Base-by-base conservation (phyloP, 2,888 invertebrate genomes). In the Melanargia galathea region DNA sequence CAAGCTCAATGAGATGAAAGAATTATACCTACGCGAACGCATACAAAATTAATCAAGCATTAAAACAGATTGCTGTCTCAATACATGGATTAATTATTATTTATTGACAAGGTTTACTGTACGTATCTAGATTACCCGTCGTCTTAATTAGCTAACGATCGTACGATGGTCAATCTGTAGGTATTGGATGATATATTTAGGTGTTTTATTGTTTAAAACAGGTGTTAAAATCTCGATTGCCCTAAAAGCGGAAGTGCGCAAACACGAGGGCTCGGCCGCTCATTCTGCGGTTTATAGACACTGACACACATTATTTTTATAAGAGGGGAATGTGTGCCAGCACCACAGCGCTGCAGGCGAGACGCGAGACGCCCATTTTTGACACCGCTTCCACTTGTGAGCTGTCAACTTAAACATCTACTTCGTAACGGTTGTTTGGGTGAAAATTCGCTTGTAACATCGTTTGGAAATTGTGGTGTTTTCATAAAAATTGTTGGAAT, bases 181-280 rank as follows among this genome's bases (percentile, higher is more conserved):
- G n/a, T n/a, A n/a, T n/a, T n/a, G n/a, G n/a, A n/a, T n/a, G n/a
- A n/a, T n/a, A n/a, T n/a, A n/a, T n/a, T n/a, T n/a, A n/a, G n/a
- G n/a, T n/a, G n/a, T n/a, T n/a, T n/a, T n/a, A n/a, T n/a, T n/a
- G n/a, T n/a, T n/a, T n/a, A n/a, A n/a, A 20, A 46, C 60, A 20
- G 40, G 55, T 46, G 57, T 49, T 10, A 56, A 60, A 10, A 33
- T 58, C 57, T 46, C 57, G 57, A 26, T 18, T 46, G 52, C 35
- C n/a, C 22, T 16, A 30, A 45, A 11, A 52, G 78, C 95, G 95
- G 91, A 97, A 98, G 89, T 97, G 97, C 52, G 93, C 92, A 16
- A 20, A 1, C 7, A 24, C 55, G 51, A 62, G 63, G 62, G 65
- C 66, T 63, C 63, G 71, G 95, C 95, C 0, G 82, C 33, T 45